Base-by-base conservation (phyloP, 2,888 invertebrate genomes). In the Vesta saturnalis region DNA sequence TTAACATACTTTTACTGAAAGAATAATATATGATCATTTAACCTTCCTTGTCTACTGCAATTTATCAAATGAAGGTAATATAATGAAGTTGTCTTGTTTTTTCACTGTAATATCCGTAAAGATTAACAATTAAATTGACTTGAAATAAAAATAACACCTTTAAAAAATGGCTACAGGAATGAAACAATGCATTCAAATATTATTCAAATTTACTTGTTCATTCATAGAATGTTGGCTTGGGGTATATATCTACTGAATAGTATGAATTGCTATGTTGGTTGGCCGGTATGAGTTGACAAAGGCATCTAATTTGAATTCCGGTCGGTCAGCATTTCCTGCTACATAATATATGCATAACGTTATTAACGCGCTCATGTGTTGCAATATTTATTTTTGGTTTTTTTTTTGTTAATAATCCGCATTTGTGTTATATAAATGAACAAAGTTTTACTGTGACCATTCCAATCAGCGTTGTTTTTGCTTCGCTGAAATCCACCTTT, bases 401-500 rank as follows among this genome's bases (percentile, higher is more conserved):
- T 30, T 55, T 55, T 52, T 58, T 58, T 58, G 19, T 46, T 19
- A 56, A 56, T 23, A 55, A 55, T 43, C 16, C 14, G 8, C 30
- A n/a, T n/a, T 14, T 30, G n/a, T 39, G 39, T 52, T 61, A 61
- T 64, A 49, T 64, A 64, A 23, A 64, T 57, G 57, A 47, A 23
- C 22, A 16, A 43, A 55, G 55, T 56, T 15, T 30, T 56, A 16
- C 57, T 47, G 64, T 30, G 64, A 70, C 69, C 71, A 64, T 67
- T 80, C 78, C 79, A 81, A 80, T 81, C 80, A 79, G 73, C 78
- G 78, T 80, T 79, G 77, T 80, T 80, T 80, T 81, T 81, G 80
- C 80, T 80, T 78, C 81, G 77, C 76, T 79, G 80, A 82, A 79
- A 82, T 83, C 82, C 83, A 82, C 82, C 83, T 84, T 83, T 82